These are phyloP conservation scores for Mormoops blainvillei DNA, from an alignment of 2,113 vertebrate genomes.

Conservation along the genomic window DNA sequence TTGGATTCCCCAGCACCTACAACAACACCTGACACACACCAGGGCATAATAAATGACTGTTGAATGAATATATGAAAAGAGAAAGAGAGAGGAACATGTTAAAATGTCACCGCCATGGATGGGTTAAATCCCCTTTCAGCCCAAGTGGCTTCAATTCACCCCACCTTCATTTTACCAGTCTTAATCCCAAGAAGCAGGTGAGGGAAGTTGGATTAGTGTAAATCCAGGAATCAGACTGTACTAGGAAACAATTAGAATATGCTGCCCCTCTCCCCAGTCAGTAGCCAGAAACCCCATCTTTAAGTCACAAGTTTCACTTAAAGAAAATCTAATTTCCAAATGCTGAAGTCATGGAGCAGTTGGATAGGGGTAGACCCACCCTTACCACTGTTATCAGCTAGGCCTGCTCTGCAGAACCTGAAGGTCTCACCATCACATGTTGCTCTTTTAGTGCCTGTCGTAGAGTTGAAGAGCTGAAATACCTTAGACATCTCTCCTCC, in stretches of 20 bases:
- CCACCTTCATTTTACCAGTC: neutral
- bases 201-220: conserved; percentile 33
- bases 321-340: conserved; percentile 12
- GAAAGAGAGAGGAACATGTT: neutral
- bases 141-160: neutral
- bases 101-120: neutral
- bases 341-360: neutral
- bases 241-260: neutral
- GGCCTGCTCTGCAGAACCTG: neutral
- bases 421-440: neutral
- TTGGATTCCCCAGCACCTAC: neutral
- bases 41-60: neutral
- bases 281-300: neutral
- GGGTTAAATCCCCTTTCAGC: conserved; percentile 24
- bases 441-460: neutral
- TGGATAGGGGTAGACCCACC: neutral
- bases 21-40: neutral
- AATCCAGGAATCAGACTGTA: conserved; percentile 19
- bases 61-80: neutral
- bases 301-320: neutral
- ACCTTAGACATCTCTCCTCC: neutral
- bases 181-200: conserved; percentile 39
- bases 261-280: neutral
- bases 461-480: neutral
- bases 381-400: neutral